Conservation (phyloP, 1,140 invertebrate genomes). For the silkworm (Bombyx mori) region ASM3026992v2 NC_085116.1:10722001-10722500, state of each 20-base stretch:
- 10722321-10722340: no score
- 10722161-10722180: constrained; percentile 43
- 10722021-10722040: constrained; percentile 50
- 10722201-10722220: constrained; percentile 55
- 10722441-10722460: no score
- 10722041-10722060: constrained; percentile 67
- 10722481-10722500: no score
- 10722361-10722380: no score
- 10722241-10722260: constrained; percentile 65
- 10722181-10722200: constrained; percentile 66
- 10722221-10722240: constrained; percentile 54
- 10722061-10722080: constrained; percentile 62
- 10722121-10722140: constrained; percentile 3
- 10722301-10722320: no score
- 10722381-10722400: no score
- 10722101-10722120: background rate
- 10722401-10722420: no score
- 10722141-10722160: constrained; percentile 25
- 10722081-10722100: constrained; percentile 40
- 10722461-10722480: no score
- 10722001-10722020: constrained; percentile 25
- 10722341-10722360: constrained; percentile 18
- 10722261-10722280: background rate
- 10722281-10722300: no score
- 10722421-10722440: no score